Base-by-base conservation (phyloP, 2,113 vertebrate species). In the Dicaeum eximium region DNA sequence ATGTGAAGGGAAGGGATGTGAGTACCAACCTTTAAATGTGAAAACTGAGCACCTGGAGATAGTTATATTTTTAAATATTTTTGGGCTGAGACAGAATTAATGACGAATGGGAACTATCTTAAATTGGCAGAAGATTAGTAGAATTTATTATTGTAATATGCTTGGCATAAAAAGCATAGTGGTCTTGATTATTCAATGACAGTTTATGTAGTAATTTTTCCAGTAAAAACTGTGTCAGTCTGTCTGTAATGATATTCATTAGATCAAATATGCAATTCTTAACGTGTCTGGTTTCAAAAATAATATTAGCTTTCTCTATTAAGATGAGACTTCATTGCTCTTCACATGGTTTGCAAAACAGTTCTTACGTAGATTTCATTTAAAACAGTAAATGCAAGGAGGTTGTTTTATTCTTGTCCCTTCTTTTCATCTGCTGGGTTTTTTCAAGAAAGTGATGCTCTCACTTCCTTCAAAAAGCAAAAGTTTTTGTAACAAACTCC, bases 41-140 rank as follows among this genome's bases (percentile, higher is more conserved):
- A 87, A 91, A 90, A 51, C 50, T 73, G 58, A 92, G 80, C 81
- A 92, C 87, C 71, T 91, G 92, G 47, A 92, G 45, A 70, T 77
- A 80, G 83, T 94, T 69, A 69, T 30, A 53, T 85, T 93, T 95
- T 92, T 9, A 47, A 79, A 79, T 77, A 60, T 81, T 96, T 95
- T 94, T 5, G 7, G 24, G 24, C 33, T 87, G 80, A 93, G 54
- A 94, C 71, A 91, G 70, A 87, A 77, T 65, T 94, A 69, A 62
- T 82, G 90, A 79, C 42, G 87, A 95, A 73, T 54, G 50, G 37
- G 74, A 96, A 37, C 70, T 1, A 3, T 80, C 24, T 69, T 79
- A 65, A 83, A 80, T 79, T 87, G 70, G 78, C 84, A 95, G 51
- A 47, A 92, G 73, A 92, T 95, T 61, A 91, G 66, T 60, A 66